Conservation (phyloP, 2,888 invertebrate species). For the Dynastes maya region DNA sequence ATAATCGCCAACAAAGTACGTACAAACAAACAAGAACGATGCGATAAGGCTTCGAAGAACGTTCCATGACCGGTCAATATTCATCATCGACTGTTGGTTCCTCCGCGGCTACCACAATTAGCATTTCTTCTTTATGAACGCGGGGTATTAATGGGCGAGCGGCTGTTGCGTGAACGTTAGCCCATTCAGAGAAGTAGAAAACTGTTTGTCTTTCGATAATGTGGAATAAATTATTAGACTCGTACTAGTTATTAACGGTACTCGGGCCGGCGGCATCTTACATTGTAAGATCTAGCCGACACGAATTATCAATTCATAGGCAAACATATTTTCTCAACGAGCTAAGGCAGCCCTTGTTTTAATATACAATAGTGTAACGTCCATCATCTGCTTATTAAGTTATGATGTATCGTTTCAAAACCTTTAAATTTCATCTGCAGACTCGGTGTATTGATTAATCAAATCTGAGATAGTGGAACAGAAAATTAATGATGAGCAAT, state of each 20-base stretch:
- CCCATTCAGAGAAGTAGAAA: constrained; percentile 33
- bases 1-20: background rate
- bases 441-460: no score
- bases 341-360: background rate
- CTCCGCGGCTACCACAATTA: constrained; percentile 19
- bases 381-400: no score
- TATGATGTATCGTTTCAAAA: no score
- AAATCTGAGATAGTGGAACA: no score
- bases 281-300: constrained; percentile 24
- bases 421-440: no score
- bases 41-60: background rate
- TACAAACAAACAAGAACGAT: no score
- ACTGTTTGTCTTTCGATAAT: constrained; percentile 47
- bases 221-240: constrained; percentile 39
- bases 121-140: constrained; percentile 25
- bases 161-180: constrained; percentile 26
- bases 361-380: background rate
- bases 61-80: constrained; percentile 15
- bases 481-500: no score
- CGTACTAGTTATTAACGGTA: constrained; percentile 45
- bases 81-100: background rate
- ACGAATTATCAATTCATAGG: background rate
- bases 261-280: constrained; percentile 27
- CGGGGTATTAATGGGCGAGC: constrained; percentile 19
- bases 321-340: constrained; percentile 25